Conservation (phyloP, 2,888 invertebrate species). For the Phymatocera aterrima region DNA sequence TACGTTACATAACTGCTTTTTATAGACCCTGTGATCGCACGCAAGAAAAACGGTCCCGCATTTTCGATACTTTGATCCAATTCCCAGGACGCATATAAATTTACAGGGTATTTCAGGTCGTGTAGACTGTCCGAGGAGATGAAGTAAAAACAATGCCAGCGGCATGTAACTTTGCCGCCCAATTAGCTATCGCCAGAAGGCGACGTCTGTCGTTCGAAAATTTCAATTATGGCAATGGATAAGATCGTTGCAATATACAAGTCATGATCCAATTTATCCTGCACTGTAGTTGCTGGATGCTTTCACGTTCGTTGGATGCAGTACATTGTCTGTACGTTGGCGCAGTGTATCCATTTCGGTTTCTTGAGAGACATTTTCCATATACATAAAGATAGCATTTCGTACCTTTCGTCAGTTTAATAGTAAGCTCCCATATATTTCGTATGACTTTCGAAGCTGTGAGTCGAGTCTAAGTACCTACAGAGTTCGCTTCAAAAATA, state of each 20-base stretch:
- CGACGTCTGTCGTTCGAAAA: slow-evolving; percentile 20
- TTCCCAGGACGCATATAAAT: slow-evolving; percentile 7
- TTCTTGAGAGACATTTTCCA: not conserved
- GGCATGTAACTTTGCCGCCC: not conserved
- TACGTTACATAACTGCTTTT: not conserved
- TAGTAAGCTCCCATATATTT: no score
- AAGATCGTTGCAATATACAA: not conserved
- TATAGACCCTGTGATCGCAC: not conserved
- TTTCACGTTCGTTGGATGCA: not conserved
- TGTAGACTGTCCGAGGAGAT: not conserved
- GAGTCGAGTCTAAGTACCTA: no score
- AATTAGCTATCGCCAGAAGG: slow-evolving; percentile 35
- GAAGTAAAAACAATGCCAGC: slow-evolving; percentile 5
- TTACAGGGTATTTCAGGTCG: not conserved
- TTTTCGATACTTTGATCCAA: slow-evolving; percentile 13
- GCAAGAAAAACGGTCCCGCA: not conserved
- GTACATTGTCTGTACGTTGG: not conserved
- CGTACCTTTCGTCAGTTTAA: no score
- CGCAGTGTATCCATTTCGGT: not conserved
- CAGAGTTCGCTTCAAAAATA: no score
- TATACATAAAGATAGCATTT: not conserved
- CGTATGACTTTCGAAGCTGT: no score
- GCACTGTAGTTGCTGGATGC: not conserved
- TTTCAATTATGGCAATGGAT: slow-evolving; percentile 24
- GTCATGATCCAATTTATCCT: not conserved